Conservation (phyloP, 2,797 vertebrate genomes). For the Gouania willdenowi region DNA sequence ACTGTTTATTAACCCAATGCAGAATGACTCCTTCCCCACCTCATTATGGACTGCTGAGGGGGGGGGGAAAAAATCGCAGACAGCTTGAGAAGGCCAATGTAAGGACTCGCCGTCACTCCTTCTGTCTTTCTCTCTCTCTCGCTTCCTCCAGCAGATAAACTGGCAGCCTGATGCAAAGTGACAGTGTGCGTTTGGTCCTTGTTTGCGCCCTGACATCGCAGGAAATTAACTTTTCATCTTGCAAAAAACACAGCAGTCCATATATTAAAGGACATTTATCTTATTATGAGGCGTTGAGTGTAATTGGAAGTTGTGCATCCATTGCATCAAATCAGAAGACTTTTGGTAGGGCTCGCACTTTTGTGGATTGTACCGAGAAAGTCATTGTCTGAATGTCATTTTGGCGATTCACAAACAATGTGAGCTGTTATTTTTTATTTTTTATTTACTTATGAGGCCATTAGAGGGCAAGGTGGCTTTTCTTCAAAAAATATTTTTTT, state of each 20-base stretch:
- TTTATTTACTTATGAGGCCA: no score
- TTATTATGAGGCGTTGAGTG: constrained; percentile 48
- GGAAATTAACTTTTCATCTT: constrained; percentile 73
- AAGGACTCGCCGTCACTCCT: constrained; percentile 22
- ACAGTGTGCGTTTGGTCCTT: constrained; percentile 59
- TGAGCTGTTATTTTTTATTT: no score
- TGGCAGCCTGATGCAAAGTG: constrained; percentile 59
- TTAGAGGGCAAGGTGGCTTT: no score
- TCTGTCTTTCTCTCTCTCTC: constrained; percentile 6
- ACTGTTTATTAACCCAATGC: constrained; percentile 70
- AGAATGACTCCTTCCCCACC: constrained; percentile 60
- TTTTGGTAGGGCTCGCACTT: neutral
- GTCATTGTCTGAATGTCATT: neutral
- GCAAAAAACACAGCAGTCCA: constrained; percentile 37
- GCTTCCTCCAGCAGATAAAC: constrained; percentile 50
- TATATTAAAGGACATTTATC: constrained; percentile 62
- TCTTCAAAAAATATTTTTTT: no score
- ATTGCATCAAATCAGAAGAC: constrained; percentile 21
- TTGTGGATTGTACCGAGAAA: neutral
- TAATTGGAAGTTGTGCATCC: constrained; percentile 54
- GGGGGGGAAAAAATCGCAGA: neutral
- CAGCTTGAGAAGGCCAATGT: constrained; percentile 19
- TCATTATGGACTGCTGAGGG: constrained; percentile 35
- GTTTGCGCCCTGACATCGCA: constrained; percentile 64
- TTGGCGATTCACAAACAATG: neutral